These are phyloP conservation scores for Macaria liturata DNA, from an alignment of 2,888 invertebrate species.

Conservation along the genomic window DNA sequence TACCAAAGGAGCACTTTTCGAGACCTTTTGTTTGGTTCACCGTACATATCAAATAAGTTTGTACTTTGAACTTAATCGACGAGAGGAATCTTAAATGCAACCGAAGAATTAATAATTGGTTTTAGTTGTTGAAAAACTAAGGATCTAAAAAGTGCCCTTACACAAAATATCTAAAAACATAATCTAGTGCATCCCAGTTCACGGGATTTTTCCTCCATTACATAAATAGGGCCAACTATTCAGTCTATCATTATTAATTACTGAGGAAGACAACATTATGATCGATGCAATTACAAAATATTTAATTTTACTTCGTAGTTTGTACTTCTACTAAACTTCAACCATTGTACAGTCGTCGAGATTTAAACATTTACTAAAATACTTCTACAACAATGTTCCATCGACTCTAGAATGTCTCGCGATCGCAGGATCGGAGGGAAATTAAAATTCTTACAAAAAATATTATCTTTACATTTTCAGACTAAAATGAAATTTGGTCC, in stretches of 20 bases:
- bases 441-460: constrained; percentile 75
- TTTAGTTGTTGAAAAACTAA: not conserved
- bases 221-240: constrained; percentile 58
- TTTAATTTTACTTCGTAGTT: constrained; percentile 62
- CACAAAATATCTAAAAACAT: constrained; percentile 51
- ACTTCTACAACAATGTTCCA: constrained; percentile 48
- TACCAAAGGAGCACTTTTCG: constrained; percentile 71
- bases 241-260: constrained; percentile 65
- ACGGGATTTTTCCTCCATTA: constrained; percentile 56
- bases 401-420: constrained; percentile 30
- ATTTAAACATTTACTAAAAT: constrained; percentile 56
- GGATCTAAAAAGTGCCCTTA: constrained; percentile 74
- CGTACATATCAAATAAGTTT: constrained; percentile 16
- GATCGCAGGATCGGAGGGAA: constrained; percentile 52
- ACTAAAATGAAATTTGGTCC: constrained; percentile 72
- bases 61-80: not conserved
- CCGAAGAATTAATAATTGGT: constrained; percentile 19
- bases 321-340: constrained; percentile 70
- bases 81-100: not conserved
- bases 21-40: constrained; percentile 44
- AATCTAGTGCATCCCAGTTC: constrained; percentile 80
- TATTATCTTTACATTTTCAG: constrained; percentile 61
- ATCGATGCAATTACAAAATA: constrained; percentile 61
- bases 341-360: constrained; percentile 50
- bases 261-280: constrained; percentile 66